Base-by-base conservation (phyloP, 2,797 vertebrate species). In the Hoplostethus atlanticus region DNA sequence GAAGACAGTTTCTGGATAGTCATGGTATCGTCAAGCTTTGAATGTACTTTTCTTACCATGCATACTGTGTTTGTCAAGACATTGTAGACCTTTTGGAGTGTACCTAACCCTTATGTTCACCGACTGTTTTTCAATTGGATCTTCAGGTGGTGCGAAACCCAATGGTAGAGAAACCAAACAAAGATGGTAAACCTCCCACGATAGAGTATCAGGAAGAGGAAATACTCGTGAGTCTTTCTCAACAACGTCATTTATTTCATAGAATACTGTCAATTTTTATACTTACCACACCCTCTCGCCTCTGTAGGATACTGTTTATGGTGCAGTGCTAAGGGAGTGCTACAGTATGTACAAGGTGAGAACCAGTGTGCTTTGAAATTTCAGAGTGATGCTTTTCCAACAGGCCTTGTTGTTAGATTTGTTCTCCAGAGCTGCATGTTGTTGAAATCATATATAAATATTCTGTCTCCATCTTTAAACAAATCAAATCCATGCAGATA, bases 271-370 rank as follows among this genome's bases (percentile, higher is more conserved):
- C 28, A 51, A 2, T 56, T 56, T 3, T 0, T 42, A 38, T 4
- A 16, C 11, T 52, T 0, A 31, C 28, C 0, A 0, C 31, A 10
- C 1, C 1, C 5, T 75, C 8, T 68, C 61, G 11, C 25, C 25
- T 73, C 50, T 91, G 5, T 64, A 98, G 98, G 98, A 99, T 90
- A 98, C 98, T 13, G 97, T 99, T 17, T 99, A 99, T 48, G 96
- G 96, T 7, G 96, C 97, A 0, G 97, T 99, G 42, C 92, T 99
- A 13, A 95, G 95, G 68, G 96, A 99, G 74, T 99, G 98, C 94
- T 99, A 99, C 92, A 96, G 96, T 82, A 99, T 99, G 98, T 99
- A 99, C 92, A 99, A 99, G 97, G 98, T 98, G 88, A 90, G 93
- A 38, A 15, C 52, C 4, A 67, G 1, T 48, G 8, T 44, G 8